Base-by-base conservation (phyloP, 1,140 invertebrate genomes). In the Triops cancriformis region DNA sequence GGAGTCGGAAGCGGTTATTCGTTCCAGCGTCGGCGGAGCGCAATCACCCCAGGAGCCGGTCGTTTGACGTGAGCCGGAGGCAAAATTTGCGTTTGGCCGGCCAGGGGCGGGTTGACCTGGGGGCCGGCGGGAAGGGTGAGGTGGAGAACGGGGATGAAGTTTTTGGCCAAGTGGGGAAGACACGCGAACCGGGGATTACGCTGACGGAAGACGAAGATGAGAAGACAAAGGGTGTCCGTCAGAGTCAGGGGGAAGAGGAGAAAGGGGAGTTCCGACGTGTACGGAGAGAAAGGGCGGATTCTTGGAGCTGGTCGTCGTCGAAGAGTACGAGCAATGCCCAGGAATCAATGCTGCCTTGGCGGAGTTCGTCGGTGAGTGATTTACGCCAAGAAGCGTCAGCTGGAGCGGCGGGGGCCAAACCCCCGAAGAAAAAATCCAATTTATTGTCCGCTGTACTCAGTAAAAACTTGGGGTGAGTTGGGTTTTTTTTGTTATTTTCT, bases 391-490 rank as follows among this genome's bases (percentile, higher is more conserved):
- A n/a, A 18, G 14, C 14, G 14, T 23, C 51, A 64, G 51, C 51
- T 64, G 23, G 51, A 37, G 31, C 31, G 31, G 31, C 31, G 2
- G 31, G 31, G 31, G 31, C 31, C 51, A 64, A 64, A 64, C 2
- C 31, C 7, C 51, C 51, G 51, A 64, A 64, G 51, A 64, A 64
- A 64, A 64, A 64, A 23, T 64, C 51, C 51, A 64, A 64, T 64
- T 64, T 64, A 23, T 9, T 64, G 23, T 64, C 51, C 18, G 23
- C 51, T 23, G 51, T 64, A n/a, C 51, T 64, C 18, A 64, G 7
- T 64, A 64, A 23, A 64, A 64, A 64, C 23, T 23, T 64, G 4
- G 51, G 51, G 51, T 64, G 51, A 64, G 51, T 64, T 37, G 7
- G 31, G 31, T 37, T 37, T 37, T 37, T 37, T 7, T 7, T 37